These are phyloP conservation scores for human DNA, from an alignment of 2,113 vertebrate genomes.

Conservation along the genomic window GRCh38 chr6:148299001-148299500, in stretches of 20 bases:
- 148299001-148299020: slow-evolving; percentile 32
- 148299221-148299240: background rate
- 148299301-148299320: background rate
- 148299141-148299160: background rate
- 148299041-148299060: background rate
- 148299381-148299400: background rate
- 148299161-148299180: background rate
- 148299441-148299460: no score
- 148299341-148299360: background rate
- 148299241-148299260: background rate
- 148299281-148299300: slow-evolving; percentile 11
- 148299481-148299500: no score
- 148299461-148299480: no score
- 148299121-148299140: no score
- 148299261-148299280: background rate
- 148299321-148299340: slow-evolving; percentile 46
- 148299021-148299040: background rate
- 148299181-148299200: background rate
- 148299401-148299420: no score
- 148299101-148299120: background rate
- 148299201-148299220: background rate
- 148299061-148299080: background rate
- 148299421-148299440: no score
- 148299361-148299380: background rate
- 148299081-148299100: background rate